phyloP scores from a whole-genome alignment of 2,797 vertebrate species.

The Calcarius lapponicus region DNA sequence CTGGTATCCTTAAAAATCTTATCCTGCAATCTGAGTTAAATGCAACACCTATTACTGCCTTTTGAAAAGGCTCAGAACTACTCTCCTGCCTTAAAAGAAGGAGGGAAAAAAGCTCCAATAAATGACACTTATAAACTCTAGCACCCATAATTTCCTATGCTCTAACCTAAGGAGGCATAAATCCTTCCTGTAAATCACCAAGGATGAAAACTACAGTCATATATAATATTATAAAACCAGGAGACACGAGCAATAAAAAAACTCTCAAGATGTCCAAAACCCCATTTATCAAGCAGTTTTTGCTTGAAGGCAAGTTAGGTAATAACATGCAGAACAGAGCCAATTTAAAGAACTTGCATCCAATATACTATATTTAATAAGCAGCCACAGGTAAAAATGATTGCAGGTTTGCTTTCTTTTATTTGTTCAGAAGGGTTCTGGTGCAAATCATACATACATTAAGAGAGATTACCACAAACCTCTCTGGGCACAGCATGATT shows the following conservation, averaged over 20 bases:
- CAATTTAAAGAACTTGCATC: background rate
- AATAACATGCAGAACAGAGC: slow-evolving; percentile 20
- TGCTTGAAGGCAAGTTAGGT: background rate
- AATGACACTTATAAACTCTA: background rate
- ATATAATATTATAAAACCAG: background rate
- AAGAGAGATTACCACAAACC: background rate
- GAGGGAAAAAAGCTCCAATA: fast-evolving
- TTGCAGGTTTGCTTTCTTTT: background rate
- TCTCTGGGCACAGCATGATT: background rate
- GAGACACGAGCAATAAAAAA: slow-evolving; percentile 5
- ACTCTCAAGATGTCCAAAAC: slow-evolving; percentile 1
- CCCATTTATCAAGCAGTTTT: slow-evolving; percentile 27
- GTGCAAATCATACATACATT: background rate
- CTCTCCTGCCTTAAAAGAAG: background rate
- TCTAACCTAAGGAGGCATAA: background rate
- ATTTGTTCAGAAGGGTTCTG: background rate
- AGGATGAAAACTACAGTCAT: slow-evolving; percentile 11
- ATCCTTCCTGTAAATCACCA: background rate
- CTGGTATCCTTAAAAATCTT: background rate
- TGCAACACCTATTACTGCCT: background rate
- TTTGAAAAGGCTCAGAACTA: slow-evolving; percentile 2
- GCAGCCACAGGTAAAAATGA: slow-evolving; percentile 3
- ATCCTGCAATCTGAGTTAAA: slow-evolving; percentile 7
- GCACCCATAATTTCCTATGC: background rate
- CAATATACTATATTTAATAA: background rate